phyloP scores from a whole-genome alignment of 2,888 invertebrate species.

The Nipponacmea schrenckii region DNA sequence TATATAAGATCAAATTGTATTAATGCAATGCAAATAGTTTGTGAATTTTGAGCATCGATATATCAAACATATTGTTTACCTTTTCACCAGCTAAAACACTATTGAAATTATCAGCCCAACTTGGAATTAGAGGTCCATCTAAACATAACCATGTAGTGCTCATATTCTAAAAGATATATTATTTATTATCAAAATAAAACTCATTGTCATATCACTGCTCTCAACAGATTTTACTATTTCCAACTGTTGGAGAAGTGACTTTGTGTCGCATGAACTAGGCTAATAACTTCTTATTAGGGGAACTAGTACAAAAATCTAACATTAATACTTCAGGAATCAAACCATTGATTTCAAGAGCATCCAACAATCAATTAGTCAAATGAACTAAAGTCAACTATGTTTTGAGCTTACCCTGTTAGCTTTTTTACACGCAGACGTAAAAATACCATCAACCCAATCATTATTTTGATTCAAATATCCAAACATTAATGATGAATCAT shows the following conservation, averaged over 20 bases:
- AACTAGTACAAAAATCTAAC: too few species aligned
- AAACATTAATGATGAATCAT: slow-evolving; percentile 64
- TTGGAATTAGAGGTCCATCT: slow-evolving; percentile 62
- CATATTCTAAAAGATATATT: slow-evolving; percentile 52
- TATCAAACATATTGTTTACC: slow-evolving; percentile 43
- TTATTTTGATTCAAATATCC: slow-evolving; percentile 61
- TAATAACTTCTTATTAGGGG: too few species aligned
- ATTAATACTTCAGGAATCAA: not conserved
- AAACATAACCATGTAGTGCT: slow-evolving; percentile 66
- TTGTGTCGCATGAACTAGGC: not conserved
- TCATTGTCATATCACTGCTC: too few species aligned
- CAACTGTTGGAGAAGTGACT: too few species aligned
- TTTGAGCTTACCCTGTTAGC: slow-evolving; percentile 60
- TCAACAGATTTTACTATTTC: too few species aligned
- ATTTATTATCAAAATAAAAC: not conserved
- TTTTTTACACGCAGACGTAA: slow-evolving; percentile 66
- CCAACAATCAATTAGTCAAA: not conserved
- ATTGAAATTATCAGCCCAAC: slow-evolving; percentile 66
- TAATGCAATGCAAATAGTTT: too few species aligned
- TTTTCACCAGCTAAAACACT: slow-evolving; percentile 59
- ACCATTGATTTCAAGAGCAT: not conserved
- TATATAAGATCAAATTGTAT: too few species aligned
- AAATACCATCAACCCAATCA: slow-evolving; percentile 67
- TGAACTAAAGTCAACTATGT: not conserved
- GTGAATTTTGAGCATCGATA: too few species aligned